Percentiles rank a stretch among this genome's conserved stretches.
phyloP scores from a whole-genome alignment of 2,113 vertebrate genomes.

The Ameiurus melas region DNA sequence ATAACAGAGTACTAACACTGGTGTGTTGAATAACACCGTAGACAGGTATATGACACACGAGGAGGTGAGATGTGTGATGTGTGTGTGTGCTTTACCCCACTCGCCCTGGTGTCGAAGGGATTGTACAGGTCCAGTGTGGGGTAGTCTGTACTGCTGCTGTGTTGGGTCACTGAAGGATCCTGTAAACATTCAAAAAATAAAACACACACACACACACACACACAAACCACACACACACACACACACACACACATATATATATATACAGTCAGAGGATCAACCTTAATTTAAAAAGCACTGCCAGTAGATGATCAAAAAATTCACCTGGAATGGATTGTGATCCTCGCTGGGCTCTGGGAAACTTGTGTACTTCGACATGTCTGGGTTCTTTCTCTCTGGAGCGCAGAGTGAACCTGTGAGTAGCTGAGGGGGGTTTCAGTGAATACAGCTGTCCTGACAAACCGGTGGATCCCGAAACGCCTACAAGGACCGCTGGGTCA shows the following conservation, averaged over 20 bases:
- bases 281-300: neutral
- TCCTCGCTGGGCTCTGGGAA: conserved; percentile 70
- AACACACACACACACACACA: neutral
- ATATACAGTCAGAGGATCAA: neutral
- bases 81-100: conserved; percentile 26
- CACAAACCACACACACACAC: neutral
- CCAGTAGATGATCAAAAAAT: neutral
- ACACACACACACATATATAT: neutral
- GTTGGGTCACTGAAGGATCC: conserved; percentile 86
- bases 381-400: neutral
- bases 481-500: neutral
- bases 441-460: neutral
- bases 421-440: neutral
- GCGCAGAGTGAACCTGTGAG: neutral
- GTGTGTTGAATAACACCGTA: neutral
- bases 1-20: neutral
- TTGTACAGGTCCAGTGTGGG: conserved; percentile 91
- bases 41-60: neutral
- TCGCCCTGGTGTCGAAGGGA: conserved; percentile 80
- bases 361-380: conserved; percentile 72
- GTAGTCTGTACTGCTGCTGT: conserved; percentile 77
- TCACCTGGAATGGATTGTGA: conserved; percentile 75
- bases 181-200: conserved; percentile 53
- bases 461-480: too few species aligned
- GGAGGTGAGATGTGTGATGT: neutral